Evolutionary conservation across 2,888 invertebrate species (phyloP).

Genomic region (Listrodromus nycthemerus): DNA sequence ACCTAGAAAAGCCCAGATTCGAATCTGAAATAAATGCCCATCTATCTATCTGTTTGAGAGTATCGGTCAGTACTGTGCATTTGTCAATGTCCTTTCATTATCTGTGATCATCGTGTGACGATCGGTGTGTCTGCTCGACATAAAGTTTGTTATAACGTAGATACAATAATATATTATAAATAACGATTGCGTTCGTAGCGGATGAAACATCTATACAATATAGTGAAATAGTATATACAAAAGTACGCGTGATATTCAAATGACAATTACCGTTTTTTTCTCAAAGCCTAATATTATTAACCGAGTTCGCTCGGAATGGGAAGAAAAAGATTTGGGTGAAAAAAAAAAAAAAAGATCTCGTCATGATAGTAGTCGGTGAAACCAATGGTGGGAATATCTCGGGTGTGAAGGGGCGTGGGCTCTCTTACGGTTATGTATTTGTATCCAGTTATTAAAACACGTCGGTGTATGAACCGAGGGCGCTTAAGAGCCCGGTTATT

Average conservation of each 20-base stretch:
- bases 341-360: neutral
- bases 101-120: no score
- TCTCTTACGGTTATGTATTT: conserved; percentile 24
- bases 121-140: no score
- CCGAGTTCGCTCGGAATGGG: neutral
- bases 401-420: conserved; percentile 22
- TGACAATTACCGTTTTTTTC: neutral
- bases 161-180: no score
- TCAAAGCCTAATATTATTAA: neutral
- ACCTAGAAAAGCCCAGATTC: no score
- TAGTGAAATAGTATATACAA: no score
- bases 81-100: no score
- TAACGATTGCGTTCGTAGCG: no score
- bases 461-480: conserved; percentile 14
- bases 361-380: neutral
- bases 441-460: conserved; percentile 44
- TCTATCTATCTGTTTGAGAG: no score
- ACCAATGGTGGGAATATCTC: neutral
- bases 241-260: neutral
- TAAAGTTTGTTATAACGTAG: no score
- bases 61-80: no score
- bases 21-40: no score
- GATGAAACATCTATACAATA: no score
- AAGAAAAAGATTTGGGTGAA: neutral
- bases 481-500: conserved; percentile 21